Base-by-base conservation (phyloP, 1,140 invertebrate species). In the Notospermus geniculatus region DNA sequence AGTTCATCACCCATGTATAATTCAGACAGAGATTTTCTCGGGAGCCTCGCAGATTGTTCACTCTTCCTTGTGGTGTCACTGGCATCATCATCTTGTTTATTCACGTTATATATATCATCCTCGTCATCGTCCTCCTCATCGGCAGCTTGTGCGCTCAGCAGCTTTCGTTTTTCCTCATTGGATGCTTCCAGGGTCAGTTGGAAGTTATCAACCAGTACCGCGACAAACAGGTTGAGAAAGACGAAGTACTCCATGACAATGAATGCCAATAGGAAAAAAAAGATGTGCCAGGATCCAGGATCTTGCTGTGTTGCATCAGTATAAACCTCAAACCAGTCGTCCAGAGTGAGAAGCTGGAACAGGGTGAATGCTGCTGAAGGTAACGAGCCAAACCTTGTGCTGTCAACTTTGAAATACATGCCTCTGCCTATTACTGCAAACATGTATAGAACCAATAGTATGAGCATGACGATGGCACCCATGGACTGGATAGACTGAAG, bases 161-260 rank as follows among this genome's bases (percentile, higher is more conserved):
- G 15, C n/a, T 25, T 28, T 32, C 43, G 60, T 45, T 56, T 59
- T 7, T 30, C 56, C 13, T 59, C 59, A 43, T 58, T 29, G 15
- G 43, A 23, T 5, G 36, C 60, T 25, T 66, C 69, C 2, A 75
- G 53, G 19, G 74, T 63, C 15, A 76, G 43, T 36, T 77, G 73
- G 57, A 77, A 77, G 60, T 74, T 77, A 43, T 77, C 75, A 5
- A 77, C 74, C 53, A 77, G 54, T 15, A 77, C 75, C 28, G 75
- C 75, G 2, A 77, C 72, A 45, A 76, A 73, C 13, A 77, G 57
- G 59, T 77, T 77, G 15, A 77, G 60, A 62, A 77, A 76, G 17
- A 77, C 71, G 60, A 77, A 75, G 54, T 70, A 74, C 54, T 77
- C 75, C 28, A 73, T 63, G 5, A 77, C 58, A 41, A 74, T 67